Evolutionary conservation across 2,113 vertebrate genomes (phyloP).

Genomic region (Brachyhypopomus gauderio): DNA sequence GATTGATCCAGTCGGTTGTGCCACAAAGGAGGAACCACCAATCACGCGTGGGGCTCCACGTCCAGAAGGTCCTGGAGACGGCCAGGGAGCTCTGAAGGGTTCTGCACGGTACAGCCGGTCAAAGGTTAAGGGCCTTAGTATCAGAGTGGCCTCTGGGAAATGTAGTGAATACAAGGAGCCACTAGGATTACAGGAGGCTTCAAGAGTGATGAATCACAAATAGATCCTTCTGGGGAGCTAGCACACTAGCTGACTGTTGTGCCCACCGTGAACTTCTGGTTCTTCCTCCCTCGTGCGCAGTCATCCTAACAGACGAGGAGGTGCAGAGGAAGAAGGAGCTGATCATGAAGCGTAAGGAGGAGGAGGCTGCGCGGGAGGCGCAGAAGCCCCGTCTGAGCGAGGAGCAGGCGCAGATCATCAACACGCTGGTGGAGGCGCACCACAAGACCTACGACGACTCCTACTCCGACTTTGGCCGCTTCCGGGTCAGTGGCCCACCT

Average conservation of each 20-base stretch:
- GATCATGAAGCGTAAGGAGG: constrained; percentile 92
- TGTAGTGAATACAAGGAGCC: background rate
- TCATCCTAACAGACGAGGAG: constrained; percentile 96
- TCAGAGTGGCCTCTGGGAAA: background rate
- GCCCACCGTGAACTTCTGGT: background rate
- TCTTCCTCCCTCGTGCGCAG: constrained; percentile 64
- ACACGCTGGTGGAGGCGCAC: constrained; percentile 87
- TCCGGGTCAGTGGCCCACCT: constrained; percentile 77
- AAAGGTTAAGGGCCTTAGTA: too few relatives aligned
- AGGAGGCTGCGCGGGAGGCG: constrained; percentile 89
- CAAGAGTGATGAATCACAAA: background rate
- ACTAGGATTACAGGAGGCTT: background rate
- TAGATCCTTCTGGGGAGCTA: background rate
- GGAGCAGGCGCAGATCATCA: constrained; percentile 88
- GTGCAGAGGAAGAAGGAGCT: constrained; percentile 95
- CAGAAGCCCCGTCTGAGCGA: constrained; percentile 84
- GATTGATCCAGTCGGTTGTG: too few relatives aligned
- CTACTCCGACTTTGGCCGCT: constrained; percentile 88
- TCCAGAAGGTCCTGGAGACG: too few relatives aligned
- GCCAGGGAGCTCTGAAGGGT: too few relatives aligned
- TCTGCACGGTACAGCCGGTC: too few relatives aligned
- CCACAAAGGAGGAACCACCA: too few relatives aligned
- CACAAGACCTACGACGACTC: constrained; percentile 93
- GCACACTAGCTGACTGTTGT: too few relatives aligned
- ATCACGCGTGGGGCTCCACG: too few relatives aligned